These are phyloP conservation scores for Anodontia alba DNA, from an alignment of 2,888 invertebrate genomes.

Conservation along the genomic window DNA sequence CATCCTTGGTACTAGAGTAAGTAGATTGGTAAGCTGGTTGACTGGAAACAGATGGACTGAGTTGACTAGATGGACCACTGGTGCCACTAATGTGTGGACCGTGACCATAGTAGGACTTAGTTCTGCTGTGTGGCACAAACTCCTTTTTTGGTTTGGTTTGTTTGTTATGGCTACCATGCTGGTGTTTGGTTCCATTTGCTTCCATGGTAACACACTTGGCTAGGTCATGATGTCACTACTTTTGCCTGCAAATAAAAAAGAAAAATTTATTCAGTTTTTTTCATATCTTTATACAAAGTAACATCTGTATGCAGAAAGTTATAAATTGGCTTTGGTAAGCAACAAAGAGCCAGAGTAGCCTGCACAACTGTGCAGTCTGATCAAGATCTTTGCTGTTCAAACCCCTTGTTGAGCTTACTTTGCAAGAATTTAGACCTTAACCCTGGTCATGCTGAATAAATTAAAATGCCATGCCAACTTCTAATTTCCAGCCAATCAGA, in stretches of 20 bases:
- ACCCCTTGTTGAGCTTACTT: no score
- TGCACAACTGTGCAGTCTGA: no score
- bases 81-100: background rate
- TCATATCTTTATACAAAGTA: no score
- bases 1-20: background rate
- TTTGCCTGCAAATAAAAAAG: background rate
- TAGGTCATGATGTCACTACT: background rate
- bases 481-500: no score
- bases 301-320: no score
- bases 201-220: background rate
- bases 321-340: no score
- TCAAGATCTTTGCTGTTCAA: no score
- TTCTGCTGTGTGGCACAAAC: slow-evolving; percentile 16
- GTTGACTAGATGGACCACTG: background rate
- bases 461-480: no score
- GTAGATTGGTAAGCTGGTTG: background rate
- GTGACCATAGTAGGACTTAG: slow-evolving; percentile 9
- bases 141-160: slow-evolving; percentile 18
- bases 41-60: background rate
- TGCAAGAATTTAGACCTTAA: no score
- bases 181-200: slow-evolving; percentile 3
- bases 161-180: background rate
- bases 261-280: no score
- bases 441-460: no score
- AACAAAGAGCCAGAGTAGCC: no score